Conservation (phyloP, 2,888 invertebrate genomes). For the Scaptomyza parva region DNA sequence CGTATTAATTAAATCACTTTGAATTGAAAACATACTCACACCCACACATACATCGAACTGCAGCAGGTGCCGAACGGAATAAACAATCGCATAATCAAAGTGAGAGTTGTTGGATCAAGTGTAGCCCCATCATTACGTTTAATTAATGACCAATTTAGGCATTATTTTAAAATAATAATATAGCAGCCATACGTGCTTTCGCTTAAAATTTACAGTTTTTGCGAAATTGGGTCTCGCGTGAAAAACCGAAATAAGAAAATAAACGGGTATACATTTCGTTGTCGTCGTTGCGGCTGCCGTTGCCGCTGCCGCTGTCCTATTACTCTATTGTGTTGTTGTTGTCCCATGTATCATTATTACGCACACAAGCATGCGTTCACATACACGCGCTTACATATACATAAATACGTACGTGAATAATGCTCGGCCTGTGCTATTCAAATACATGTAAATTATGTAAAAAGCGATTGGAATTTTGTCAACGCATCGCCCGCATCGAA, state of each 20-base stretch:
- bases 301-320: conserved; percentile 27
- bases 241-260: conserved; percentile 19
- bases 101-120: conserved; percentile 59
- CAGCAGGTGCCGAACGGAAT: conserved; percentile 50
- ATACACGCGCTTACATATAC: conserved; percentile 3
- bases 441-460: conserved; percentile 77
- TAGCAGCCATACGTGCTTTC: conserved; percentile 28
- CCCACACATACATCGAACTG: conserved; percentile 34
- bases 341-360: conserved; percentile 34
- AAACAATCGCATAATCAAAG: conserved; percentile 36
- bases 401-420: conserved; percentile 19
- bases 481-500: conserved; percentile 55
- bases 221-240: conserved; percentile 61
- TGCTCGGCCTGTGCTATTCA: conserved; percentile 55
- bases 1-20: conserved; percentile 74
- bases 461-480: conserved; percentile 62
- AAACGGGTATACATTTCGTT: conserved; percentile 67
- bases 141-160: conserved; percentile 46
- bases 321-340: conserved; percentile 53
- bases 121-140: conserved; percentile 32
- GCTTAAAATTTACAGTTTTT: conserved; percentile 17
- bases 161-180: not conserved
- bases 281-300: conserved; percentile 40
- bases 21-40: conserved; percentile 51
- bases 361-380: conserved; percentile 16